Percentiles rank a stretch among this genome's conserved stretches.
These are phyloP conservation scores for Halyomorpha halys DNA, from an alignment of 1,140 invertebrate species.

Conservation along the genomic window DNA sequence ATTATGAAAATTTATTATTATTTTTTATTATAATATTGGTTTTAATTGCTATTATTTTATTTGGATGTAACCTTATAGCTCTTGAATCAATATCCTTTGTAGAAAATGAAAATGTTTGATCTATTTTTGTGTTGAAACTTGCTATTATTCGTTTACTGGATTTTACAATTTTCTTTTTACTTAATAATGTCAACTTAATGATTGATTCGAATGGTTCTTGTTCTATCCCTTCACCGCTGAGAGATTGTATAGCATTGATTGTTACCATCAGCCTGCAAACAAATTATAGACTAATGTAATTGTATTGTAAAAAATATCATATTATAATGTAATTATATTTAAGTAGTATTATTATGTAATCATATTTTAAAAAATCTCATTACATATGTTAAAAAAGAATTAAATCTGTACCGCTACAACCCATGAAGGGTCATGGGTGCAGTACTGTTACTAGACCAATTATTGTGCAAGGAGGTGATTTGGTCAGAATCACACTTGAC, in stretches of 20 bases:
- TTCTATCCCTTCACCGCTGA: slow-evolving; percentile 14
- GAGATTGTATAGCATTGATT: slow-evolving; percentile 1
- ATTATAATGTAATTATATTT: no score
- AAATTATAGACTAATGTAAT: background rate
- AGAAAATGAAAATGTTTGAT: slow-evolving; percentile 21
- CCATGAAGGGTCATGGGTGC: no score
- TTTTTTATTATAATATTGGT: background rate
- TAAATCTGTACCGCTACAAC: no score
- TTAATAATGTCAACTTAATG: slow-evolving; percentile 16
- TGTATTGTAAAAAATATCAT: no score
- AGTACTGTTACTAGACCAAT: no score
- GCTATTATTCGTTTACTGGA: slow-evolving; percentile 10
- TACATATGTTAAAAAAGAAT: no score
- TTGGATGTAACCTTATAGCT: slow-evolving; percentile 9
- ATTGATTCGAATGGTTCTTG: slow-evolving; percentile 4
- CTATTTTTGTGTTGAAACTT: background rate
- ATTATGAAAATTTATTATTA: no score
- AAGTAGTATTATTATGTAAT: no score
- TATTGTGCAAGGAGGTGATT: no score
- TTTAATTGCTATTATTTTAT: background rate
- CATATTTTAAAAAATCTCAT: no score
- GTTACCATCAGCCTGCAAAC: slow-evolving; percentile 8
- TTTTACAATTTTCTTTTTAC: slow-evolving; percentile 18
- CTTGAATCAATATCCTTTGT: slow-evolving; percentile 19
- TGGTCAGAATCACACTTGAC: no score